phyloP scores from a whole-genome alignment of 1,140 invertebrate genomes.

The Eriocheir sinensis region DNA sequence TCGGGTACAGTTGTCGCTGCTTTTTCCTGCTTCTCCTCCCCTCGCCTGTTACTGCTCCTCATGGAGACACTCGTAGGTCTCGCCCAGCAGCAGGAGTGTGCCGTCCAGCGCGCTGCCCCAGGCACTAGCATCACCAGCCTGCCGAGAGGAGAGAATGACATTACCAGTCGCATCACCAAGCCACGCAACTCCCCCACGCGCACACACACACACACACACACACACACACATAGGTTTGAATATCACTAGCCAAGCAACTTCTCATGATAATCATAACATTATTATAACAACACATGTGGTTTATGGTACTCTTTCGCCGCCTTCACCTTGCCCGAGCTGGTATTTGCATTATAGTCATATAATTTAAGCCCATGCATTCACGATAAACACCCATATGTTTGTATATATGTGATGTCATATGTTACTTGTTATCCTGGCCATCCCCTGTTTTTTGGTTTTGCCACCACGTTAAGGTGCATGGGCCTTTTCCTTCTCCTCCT shows the following conservation, averaged over 20 bases:
- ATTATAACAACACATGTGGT: too few relatives aligned
- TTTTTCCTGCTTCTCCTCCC: conserved; percentile 55
- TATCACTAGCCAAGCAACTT: too few relatives aligned
- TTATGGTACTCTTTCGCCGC: too few relatives aligned
- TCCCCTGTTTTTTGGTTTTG: too few relatives aligned
- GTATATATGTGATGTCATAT: too few relatives aligned
- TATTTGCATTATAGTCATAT: too few relatives aligned
- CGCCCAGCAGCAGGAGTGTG: conserved; percentile 67
- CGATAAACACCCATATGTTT: too few relatives aligned
- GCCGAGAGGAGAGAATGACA: conserved; percentile 20
- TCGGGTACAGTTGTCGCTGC: not conserved
- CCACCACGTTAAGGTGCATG: too few relatives aligned
- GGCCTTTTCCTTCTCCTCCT: not conserved
- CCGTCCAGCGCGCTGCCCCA: conserved; percentile 67
- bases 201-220: conserved; percentile 37
- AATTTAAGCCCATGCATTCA: too few relatives aligned
- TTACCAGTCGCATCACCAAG: not conserved
- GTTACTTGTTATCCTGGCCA: too few relatives aligned
- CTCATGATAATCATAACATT: not conserved
- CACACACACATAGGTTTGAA: not conserved
- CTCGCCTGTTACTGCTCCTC: conserved; percentile 51
- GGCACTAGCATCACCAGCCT: conserved; percentile 73
- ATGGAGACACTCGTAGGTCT: conserved; percentile 64
- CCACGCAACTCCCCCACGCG: conserved; percentile 8
- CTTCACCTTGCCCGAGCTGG: too few relatives aligned